A percentile compares a stretch with the other conserved stretches of the same genome.
These are phyloP conservation scores for Mastomys natalensis DNA, from an alignment of 2,113 vertebrate species.

Conservation along the genomic window DNA sequence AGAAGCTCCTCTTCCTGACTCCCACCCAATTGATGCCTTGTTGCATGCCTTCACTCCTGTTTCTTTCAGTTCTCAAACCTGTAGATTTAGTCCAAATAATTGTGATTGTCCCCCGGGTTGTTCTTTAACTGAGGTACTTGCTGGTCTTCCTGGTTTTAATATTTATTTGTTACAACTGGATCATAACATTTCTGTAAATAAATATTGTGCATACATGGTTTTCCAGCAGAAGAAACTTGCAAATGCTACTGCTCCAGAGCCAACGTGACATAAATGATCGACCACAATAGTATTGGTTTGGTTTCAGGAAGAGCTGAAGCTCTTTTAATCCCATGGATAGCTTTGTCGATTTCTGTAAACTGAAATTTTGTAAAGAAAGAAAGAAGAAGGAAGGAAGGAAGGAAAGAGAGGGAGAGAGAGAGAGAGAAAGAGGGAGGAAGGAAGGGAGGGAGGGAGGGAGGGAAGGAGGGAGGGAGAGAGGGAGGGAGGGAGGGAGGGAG, in stretches of 20 bases:
- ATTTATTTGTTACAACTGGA: conserved; percentile 35
- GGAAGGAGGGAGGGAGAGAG: too few species aligned
- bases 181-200: conserved; percentile 48
- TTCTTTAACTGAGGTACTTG: conserved; percentile 42
- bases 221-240: conserved; percentile 48
- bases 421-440: too few species aligned
- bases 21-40: background rate
- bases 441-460: too few species aligned
- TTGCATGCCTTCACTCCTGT: background rate
- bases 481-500: too few species aligned
- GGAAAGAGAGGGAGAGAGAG: too few species aligned
- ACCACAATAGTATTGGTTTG: background rate
- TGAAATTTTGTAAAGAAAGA: conserved; percentile 1
- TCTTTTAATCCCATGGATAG: background rate
- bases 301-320: conserved; percentile 38
- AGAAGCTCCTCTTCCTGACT: background rate
- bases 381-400: too few species aligned
- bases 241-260: conserved; percentile 40
- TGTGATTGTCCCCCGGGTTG: conserved; percentile 20
- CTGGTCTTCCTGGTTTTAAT: conserved; percentile 23
- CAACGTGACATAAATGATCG: background rate
- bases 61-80: conserved; percentile 26
- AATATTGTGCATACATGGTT: background rate
- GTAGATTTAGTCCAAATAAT: conserved; percentile 51
- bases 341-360: background rate